phyloP scores from a whole-genome alignment of 2,888 invertebrate species.

The Cantharis nigra region DNA sequence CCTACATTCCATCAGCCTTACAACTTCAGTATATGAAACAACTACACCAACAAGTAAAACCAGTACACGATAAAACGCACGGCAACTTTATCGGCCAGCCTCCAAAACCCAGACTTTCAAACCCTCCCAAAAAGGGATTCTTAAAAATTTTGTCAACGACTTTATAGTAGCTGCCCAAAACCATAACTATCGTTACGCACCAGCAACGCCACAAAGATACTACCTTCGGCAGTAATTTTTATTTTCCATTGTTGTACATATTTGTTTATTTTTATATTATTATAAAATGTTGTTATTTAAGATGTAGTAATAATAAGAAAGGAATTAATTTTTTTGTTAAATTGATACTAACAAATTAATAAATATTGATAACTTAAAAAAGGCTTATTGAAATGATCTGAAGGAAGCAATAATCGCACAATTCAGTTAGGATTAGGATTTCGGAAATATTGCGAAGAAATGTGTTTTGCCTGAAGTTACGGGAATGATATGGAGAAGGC shows the following conservation, averaged over 20 bases:
- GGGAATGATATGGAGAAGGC: too few relatives aligned
- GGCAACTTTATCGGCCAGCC: background rate
- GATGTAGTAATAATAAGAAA: background rate
- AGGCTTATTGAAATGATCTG: too few relatives aligned
- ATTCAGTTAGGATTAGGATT: too few relatives aligned
- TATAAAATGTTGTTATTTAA: background rate
- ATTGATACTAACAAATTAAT: too few relatives aligned
- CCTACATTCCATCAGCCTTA: slow-evolving; percentile 56
- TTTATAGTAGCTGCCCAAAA: background rate
- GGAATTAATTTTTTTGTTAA: too few relatives aligned
- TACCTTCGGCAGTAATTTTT: background rate
- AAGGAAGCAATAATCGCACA: too few relatives aligned
- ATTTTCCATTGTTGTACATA: background rate
- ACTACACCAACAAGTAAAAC: slow-evolving; percentile 46
- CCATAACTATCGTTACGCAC: background rate
- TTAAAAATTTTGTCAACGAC: background rate
- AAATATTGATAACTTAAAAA: too few relatives aligned
- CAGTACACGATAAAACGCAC: slow-evolving; percentile 44
- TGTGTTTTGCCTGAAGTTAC: too few relatives aligned
- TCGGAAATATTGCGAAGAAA: too few relatives aligned
- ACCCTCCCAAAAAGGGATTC: background rate
- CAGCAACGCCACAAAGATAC: background rate
- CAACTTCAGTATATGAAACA: slow-evolving; percentile 50
- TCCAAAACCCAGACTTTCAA: background rate
- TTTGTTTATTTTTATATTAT: background rate